Evolutionary conservation across 2,113 vertebrate species (phyloP).

Genomic region (Pandion haliaetus): DNA sequence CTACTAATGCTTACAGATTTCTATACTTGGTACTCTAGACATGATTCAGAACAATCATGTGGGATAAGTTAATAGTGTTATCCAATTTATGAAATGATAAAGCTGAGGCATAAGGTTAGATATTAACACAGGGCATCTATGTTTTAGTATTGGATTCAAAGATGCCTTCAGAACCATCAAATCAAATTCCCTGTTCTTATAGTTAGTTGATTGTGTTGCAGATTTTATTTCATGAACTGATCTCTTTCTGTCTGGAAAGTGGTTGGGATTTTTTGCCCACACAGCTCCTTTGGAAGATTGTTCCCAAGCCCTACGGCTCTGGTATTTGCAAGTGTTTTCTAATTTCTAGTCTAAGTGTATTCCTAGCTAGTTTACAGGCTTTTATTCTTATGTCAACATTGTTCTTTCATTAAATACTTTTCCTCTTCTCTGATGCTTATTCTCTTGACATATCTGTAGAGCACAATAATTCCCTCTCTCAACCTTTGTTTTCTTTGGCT

Average conservation of each 20-base stretch:
- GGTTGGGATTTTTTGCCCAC: not conserved
- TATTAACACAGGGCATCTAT: not conserved
- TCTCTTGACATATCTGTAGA: constrained; percentile 27
- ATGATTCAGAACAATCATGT: not conserved
- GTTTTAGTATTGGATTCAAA: not conserved
- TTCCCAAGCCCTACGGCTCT: not conserved
- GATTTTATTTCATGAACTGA: not conserved
- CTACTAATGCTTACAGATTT: not conserved
- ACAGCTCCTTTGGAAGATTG: not conserved
- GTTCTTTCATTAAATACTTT: constrained; percentile 21
- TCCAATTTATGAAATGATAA: not conserved
- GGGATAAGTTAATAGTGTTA: not conserved
- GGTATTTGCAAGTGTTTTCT: not conserved
- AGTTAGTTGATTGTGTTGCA: not conserved
- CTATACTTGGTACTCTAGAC: not conserved
- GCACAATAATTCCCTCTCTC: constrained; percentile 19
- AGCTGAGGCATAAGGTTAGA: not conserved
- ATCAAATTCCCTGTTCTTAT: not conserved
- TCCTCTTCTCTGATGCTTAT: not conserved
- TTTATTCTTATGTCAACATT: constrained; percentile 39
- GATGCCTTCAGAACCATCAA: not conserved
- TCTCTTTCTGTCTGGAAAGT: not conserved
- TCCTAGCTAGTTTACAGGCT: not conserved
- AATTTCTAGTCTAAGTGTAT: not conserved
- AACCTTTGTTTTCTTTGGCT: constrained; percentile 44